phyloP scores from a whole-genome alignment of 1,140 invertebrate genomes.

The Heterodera carotae region DNA sequence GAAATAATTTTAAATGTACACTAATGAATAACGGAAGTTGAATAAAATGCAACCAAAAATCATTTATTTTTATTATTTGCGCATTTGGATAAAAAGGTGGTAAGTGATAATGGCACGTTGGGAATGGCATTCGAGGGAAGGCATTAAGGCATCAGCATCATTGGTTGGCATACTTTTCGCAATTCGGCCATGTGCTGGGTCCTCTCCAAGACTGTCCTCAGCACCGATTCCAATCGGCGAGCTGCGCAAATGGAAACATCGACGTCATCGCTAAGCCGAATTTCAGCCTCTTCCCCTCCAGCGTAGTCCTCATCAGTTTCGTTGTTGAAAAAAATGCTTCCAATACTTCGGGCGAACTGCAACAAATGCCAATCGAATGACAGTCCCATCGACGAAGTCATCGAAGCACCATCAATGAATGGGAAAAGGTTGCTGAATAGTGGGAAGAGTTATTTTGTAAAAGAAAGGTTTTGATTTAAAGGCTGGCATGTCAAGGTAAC shows the following conservation, averaged over 20 bases:
- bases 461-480: too few relatives aligned
- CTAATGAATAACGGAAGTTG: too few relatives aligned
- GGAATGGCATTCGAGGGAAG: too few relatives aligned
- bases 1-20: too few relatives aligned
- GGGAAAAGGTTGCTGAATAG: neutral
- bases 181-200: neutral
- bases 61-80: too few relatives aligned
- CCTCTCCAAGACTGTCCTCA: constrained; percentile 1
- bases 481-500: too few relatives aligned
- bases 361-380: neutral
- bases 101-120: too few relatives aligned
- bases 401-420: neutral
- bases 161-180: neutral
- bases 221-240: neutral
- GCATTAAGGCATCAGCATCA: too few relatives aligned
- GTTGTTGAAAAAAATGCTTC: constrained; percentile 6
- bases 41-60: too few relatives aligned
- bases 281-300: neutral
- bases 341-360: neutral
- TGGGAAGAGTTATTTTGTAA: neutral
- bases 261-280: neutral
- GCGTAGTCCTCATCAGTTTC: neutral
- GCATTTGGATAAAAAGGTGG: too few relatives aligned
- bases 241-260: neutral
- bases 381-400: neutral